These are phyloP conservation scores for Antennarius maculatus DNA, from an alignment of 2,797 vertebrate genomes.

Conservation along the genomic window DNA sequence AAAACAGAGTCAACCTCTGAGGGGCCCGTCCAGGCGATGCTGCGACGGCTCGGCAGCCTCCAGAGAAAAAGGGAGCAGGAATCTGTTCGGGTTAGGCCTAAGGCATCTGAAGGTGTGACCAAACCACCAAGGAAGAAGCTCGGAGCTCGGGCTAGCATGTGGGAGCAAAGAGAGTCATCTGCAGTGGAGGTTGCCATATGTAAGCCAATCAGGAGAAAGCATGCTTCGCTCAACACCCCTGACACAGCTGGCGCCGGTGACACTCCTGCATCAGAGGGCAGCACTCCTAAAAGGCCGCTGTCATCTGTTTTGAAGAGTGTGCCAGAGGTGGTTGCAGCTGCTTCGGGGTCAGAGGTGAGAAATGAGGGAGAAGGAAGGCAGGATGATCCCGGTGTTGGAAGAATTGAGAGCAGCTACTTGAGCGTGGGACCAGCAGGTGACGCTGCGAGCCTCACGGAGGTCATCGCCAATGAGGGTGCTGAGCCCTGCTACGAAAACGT, in stretches of 20 bases:
- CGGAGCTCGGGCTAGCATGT: slow-evolving; percentile 72
- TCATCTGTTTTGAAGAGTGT: slow-evolving; percentile 75
- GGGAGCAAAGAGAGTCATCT: slow-evolving; percentile 73
- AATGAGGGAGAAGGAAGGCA: slow-evolving; percentile 30
- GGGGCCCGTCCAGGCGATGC: slow-evolving; percentile 86
- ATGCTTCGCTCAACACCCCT: slow-evolving; percentile 45
- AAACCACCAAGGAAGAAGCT: slow-evolving; percentile 88
- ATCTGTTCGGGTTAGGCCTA: slow-evolving; percentile 64
- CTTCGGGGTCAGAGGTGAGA: slow-evolving; percentile 42
- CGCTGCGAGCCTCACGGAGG: slow-evolving; percentile 51
- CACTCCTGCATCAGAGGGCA: slow-evolving; percentile 52
- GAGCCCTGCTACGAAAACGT: slow-evolving; percentile 84
- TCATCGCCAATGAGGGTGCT: slow-evolving; percentile 67
- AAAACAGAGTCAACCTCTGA: slow-evolving; percentile 75
- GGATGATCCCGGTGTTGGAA: slow-evolving; percentile 8
- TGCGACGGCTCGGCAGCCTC: slow-evolving; percentile 88
- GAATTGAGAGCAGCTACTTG: slow-evolving; percentile 70
- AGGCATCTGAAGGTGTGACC: slow-evolving; percentile 73
- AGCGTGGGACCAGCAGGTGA: slow-evolving; percentile 70
- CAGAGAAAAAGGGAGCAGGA: slow-evolving; percentile 83
- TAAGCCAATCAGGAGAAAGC: slow-evolving; percentile 77
- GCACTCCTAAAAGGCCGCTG: slow-evolving; percentile 69
- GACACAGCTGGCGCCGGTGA: slow-evolving; percentile 46
- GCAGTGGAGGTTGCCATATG: slow-evolving; percentile 58
- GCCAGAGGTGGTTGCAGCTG: slow-evolving; percentile 52